Percentiles rank a stretch among this genome's conserved stretches.
These are phyloP conservation scores for Melanchra persicariae DNA, from an alignment of 2,888 invertebrate species.

Conservation along the genomic window DNA sequence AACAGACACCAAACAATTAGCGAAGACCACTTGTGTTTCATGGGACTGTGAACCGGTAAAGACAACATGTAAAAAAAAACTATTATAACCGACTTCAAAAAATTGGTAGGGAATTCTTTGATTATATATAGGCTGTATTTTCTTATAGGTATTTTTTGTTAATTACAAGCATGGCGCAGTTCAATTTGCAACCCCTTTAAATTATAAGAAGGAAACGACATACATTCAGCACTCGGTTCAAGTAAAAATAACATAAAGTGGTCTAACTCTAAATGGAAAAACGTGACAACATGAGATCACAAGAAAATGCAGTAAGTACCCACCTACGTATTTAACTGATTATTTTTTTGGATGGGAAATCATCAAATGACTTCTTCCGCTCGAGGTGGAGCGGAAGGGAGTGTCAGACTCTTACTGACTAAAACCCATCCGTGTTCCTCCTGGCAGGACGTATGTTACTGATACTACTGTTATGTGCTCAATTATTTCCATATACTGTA, in stretches of 20 bases:
- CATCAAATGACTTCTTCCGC: too few relatives aligned
- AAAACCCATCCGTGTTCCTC: too few relatives aligned
- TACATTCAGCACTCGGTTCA: neutral
- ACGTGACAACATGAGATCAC: conserved; percentile 2
- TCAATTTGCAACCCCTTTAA: neutral
- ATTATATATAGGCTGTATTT: too few relatives aligned
- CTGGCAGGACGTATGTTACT: too few relatives aligned
- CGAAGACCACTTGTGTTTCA: too few relatives aligned
- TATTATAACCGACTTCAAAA: too few relatives aligned
- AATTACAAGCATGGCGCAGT: neutral
- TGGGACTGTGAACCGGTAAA: neutral
- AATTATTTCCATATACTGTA: conserved; percentile 23
- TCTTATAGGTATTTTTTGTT: conserved; percentile 1
- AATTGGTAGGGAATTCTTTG: too few relatives aligned
- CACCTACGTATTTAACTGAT: too few relatives aligned
- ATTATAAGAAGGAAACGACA: neutral
- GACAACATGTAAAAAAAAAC: neutral
- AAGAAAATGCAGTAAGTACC: conserved; percentile 12
- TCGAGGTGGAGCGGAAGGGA: too few relatives aligned
- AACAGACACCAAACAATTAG: too few relatives aligned
- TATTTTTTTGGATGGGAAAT: too few relatives aligned
- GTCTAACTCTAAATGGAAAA: neutral
- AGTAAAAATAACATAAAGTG: neutral
- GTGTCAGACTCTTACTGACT: too few relatives aligned
- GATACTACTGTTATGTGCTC: neutral